Conservation (phyloP, 2,113 vertebrate genomes). For the Picathartes gymnocephalus region DNA sequence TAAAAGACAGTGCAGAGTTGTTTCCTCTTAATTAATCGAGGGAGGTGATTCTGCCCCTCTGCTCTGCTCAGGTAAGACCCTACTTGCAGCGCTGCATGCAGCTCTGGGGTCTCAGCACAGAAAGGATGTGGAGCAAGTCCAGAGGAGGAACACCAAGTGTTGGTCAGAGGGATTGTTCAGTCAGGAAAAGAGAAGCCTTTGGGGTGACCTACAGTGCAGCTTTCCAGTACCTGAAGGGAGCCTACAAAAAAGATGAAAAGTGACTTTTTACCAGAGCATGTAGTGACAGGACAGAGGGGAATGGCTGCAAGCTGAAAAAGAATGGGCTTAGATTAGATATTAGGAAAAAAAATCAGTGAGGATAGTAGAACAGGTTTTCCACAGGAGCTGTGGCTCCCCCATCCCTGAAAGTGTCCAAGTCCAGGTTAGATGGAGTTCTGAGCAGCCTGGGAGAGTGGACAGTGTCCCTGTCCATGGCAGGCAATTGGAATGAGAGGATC, state of each 20-base stretch:
- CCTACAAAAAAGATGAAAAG: neutral
- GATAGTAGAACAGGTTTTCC: neutral
- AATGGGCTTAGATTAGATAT: neutral
- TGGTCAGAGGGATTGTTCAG: neutral
- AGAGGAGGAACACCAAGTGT: neutral
- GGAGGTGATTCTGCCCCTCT: neutral
- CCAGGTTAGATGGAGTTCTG: neutral
- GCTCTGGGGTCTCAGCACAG: neutral
- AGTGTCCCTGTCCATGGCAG: neutral
- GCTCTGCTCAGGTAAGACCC: neutral
- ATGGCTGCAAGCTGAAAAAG: neutral
- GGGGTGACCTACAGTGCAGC: neutral
- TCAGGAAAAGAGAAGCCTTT: neutral
- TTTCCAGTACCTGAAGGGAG: neutral
- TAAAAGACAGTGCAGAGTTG: neutral
- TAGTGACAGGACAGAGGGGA: too few species aligned
- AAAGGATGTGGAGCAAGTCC: neutral
- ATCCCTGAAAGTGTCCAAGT: neutral
- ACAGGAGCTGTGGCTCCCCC: neutral
- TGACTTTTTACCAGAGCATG: neutral
- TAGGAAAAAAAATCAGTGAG: neutral
- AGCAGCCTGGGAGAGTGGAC: neutral
- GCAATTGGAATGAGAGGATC: neutral
- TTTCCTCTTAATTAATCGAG: neutral
- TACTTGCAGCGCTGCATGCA: neutral